Conservation (phyloP, 2,113 vertebrate genomes). For the Prionailurus bengalensis region DNA sequence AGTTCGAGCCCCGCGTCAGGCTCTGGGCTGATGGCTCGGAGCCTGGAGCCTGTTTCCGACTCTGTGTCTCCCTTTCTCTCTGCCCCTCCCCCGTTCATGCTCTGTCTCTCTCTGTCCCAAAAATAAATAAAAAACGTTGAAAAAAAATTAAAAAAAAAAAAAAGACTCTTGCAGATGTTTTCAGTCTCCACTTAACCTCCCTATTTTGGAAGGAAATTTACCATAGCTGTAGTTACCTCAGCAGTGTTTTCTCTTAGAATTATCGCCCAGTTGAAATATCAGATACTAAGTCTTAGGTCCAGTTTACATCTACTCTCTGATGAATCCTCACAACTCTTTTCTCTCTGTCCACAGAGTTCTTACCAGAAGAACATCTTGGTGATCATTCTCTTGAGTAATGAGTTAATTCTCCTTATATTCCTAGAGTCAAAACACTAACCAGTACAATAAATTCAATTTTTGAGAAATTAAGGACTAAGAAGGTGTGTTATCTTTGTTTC, state of each 20-base stretch:
- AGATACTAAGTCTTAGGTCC: conserved; percentile 67
- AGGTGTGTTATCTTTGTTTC: not conserved
- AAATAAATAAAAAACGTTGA: too few relatives aligned
- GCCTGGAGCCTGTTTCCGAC: too few relatives aligned
- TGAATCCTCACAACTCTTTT: conserved; percentile 51
- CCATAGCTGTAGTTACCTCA: conserved; percentile 77
- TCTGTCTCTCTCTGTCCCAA: too few relatives aligned
- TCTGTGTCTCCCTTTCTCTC: too few relatives aligned
- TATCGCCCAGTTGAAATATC: conserved; percentile 81
- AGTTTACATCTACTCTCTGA: conserved; percentile 77
- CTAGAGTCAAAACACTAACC: not conserved
- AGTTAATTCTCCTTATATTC: conserved; percentile 30
- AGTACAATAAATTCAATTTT: not conserved
- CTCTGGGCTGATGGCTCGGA: too few relatives aligned
- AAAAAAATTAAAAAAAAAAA: too few relatives aligned
- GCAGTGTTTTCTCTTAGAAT: conserved; percentile 82
- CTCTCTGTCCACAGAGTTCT: not conserved
- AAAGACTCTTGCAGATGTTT: conserved; percentile 78
- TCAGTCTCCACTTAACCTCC: conserved; percentile 77
- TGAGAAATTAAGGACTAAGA: conserved; percentile 11
- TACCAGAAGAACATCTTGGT: not conserved
- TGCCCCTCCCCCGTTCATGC: too few relatives aligned
- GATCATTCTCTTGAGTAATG: conserved; percentile 56
- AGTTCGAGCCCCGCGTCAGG: too few relatives aligned
- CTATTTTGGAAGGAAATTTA: conserved; percentile 77